A percentile compares a stretch with the other conserved stretches of the same genome.
Conservation (phyloP, 2,797 vertebrate genomes). For the Thamnophis elegans region DNA sequence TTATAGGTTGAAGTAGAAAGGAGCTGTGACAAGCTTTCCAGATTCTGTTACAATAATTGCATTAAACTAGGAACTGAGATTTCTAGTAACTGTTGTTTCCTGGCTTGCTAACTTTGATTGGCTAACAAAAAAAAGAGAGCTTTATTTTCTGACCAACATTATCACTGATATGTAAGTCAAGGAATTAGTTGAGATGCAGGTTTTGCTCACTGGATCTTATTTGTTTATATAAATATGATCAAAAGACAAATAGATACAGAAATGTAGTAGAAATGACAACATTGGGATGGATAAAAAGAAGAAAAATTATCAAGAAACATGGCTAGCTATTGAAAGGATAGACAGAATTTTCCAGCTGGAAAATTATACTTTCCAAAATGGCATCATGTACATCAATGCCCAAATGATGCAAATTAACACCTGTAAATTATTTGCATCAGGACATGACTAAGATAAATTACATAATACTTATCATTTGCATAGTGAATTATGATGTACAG, state of each 20-base stretch:
- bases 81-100: not conserved
- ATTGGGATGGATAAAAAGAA: not conserved
- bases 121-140: not conserved
- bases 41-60: not conserved
- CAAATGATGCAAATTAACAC: not conserved
- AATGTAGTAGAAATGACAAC: not conserved
- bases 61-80: not conserved
- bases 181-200: not conserved
- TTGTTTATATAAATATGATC: not conserved
- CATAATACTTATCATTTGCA: not conserved
- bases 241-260: not conserved
- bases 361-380: not conserved
- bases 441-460: not conserved
- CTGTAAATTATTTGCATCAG: not conserved
- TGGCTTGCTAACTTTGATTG: not conserved
- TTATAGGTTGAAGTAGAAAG: not conserved
- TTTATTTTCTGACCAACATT: not conserved
- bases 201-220: not conserved
- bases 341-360: not conserved
- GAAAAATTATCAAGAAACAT: not conserved
- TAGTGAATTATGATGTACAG: not conserved
- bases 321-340: not conserved
- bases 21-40: not conserved
- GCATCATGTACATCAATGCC: not conserved
- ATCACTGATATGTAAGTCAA: not conserved